phyloP scores from a whole-genome alignment of 2,888 invertebrate genomes.

The Saturnia japonica region DNA sequence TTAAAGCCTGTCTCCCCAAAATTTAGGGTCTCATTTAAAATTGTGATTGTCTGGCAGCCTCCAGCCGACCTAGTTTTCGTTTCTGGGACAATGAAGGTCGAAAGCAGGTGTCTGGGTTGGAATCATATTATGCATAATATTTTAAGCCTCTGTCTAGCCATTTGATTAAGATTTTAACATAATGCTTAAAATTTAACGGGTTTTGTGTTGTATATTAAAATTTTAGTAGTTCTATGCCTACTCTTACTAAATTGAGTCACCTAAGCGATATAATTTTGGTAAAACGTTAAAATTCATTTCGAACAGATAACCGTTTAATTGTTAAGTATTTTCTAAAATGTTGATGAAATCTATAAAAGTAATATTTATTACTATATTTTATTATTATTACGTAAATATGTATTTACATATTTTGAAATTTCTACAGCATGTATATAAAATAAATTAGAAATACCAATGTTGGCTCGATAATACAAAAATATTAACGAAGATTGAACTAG shows the following conservation, averaged over 20 bases:
- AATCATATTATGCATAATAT: constrained; percentile 68
- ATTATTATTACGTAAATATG: no score
- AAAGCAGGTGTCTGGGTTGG: constrained; percentile 67
- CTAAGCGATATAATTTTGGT: not conserved
- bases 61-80: constrained; percentile 71
- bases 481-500: no score
- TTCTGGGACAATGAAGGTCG: constrained; percentile 71
- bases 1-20: constrained; percentile 47
- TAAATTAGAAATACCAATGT: no score
- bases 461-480: no score
- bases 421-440: no score
- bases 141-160: constrained; percentile 65
- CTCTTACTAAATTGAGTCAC: not conserved
- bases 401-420: not conserved
- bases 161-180: constrained; percentile 39
- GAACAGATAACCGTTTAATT: not conserved
- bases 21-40: constrained; percentile 72
- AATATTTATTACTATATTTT: no score
- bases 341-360: not conserved
- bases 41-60: constrained; percentile 77
- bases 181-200: constrained; percentile 18
- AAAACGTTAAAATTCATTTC: not conserved
- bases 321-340: not conserved
- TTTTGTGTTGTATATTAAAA: constrained; percentile 7
- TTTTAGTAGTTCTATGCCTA: not conserved